These are phyloP conservation scores for Helleia helle DNA, from an alignment of 2,888 invertebrate species.

Conservation along the genomic window DNA sequence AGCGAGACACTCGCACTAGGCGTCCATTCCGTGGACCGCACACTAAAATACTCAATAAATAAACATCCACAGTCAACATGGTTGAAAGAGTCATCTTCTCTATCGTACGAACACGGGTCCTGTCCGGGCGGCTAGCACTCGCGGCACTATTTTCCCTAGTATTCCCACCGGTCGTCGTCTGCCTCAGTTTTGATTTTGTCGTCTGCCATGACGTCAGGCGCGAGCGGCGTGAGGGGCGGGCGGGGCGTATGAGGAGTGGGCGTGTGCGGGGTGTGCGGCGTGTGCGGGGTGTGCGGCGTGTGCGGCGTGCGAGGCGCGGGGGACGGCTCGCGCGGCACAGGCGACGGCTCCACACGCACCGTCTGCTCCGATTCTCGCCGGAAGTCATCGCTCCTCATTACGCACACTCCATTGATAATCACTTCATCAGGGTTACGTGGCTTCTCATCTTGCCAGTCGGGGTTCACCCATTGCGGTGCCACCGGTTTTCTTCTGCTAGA, in stretches of 20 bases:
- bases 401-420: constrained; percentile 95
- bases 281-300: too few relatives aligned
- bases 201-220: constrained; percentile 46
- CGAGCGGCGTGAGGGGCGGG: constrained; percentile 28
- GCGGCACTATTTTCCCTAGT: constrained; percentile 33
- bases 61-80: constrained; percentile 26
- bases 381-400: constrained; percentile 89
- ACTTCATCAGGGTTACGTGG: constrained; percentile 80
- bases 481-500: constrained; percentile 91
- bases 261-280: constrained; percentile 28
- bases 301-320: constrained; percentile 30
- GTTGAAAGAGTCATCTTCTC: constrained; percentile 16
- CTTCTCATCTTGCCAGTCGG: constrained; percentile 88
- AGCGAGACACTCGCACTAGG: constrained; percentile 21
- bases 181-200: constrained; percentile 74
- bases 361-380: constrained; percentile 78
- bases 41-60: constrained; percentile 33
- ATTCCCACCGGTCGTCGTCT: constrained; percentile 78
- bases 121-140: constrained; percentile 13
- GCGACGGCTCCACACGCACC: constrained; percentile 83
- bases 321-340: constrained; percentile 73
- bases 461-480: constrained; percentile 98
- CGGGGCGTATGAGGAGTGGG: constrained; percentile 31
- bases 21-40: constrained; percentile 22
- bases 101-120: constrained; percentile 9